phyloP scores from a whole-genome alignment of 2,888 invertebrate genomes.

The Aelia acuminata region DNA sequence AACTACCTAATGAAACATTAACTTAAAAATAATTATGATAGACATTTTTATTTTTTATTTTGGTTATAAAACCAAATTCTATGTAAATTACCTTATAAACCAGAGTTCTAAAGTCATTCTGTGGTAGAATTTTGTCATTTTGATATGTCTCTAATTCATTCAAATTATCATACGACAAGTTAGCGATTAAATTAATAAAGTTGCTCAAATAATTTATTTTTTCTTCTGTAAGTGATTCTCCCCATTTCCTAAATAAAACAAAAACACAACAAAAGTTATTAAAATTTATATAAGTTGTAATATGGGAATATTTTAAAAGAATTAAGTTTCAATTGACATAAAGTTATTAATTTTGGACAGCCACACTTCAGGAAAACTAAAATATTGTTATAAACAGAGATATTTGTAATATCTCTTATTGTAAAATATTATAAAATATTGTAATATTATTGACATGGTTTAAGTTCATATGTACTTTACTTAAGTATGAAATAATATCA shows the following conservation, averaged over 20 bases:
- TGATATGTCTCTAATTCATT: slow-evolving; percentile 63
- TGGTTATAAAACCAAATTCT: background rate
- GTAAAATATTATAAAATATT: too few species aligned
- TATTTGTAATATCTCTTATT: too few species aligned
- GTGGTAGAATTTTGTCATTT: slow-evolving; percentile 66
- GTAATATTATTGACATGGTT: too few species aligned
- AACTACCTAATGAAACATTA: slow-evolving; percentile 71
- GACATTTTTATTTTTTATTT: background rate
- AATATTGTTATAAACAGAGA: too few species aligned
- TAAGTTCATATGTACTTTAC: too few species aligned
- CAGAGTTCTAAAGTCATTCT: slow-evolving; percentile 66
- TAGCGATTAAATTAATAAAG: slow-evolving; percentile 70
- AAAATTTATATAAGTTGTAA: too few species aligned
- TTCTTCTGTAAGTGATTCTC: slow-evolving; percentile 63
- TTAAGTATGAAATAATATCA: too few species aligned
- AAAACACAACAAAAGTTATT: too few species aligned
- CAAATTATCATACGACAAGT: slow-evolving; percentile 70
- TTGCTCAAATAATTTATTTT: slow-evolving; percentile 64
- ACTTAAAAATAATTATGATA: background rate
- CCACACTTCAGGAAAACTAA: too few species aligned
- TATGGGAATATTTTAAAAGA: too few species aligned
- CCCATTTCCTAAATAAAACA: slow-evolving; percentile 65
- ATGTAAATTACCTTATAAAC: slow-evolving; percentile 67
- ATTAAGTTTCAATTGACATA: too few species aligned
- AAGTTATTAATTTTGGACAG: too few species aligned